Evolutionary conservation across 2,888 invertebrate genomes (phyloP), one percentile per base, ranked within the genome.

Genomic region (Thumatha senex): DNA sequence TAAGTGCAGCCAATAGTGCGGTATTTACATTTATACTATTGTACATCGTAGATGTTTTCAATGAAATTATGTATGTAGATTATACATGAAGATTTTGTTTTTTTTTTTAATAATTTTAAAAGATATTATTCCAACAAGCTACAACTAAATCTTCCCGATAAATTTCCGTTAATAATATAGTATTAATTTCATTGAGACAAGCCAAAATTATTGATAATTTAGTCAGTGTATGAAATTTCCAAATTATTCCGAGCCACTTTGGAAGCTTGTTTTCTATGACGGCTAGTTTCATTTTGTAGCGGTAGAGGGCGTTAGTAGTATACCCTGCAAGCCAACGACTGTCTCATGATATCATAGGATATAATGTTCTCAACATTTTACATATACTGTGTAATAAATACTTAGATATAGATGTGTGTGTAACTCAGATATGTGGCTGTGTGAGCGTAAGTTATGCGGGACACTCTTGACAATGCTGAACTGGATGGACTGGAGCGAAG

Each of bases 211-310:
- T 54, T 51, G 40, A 63, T 56, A 57, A 48, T 51, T 58, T 55
- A 49, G 47, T 46, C 53, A 54, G 52, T 54, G 38, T 56, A 42
- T 53, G 46, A 46, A 64, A 63, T 64, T 74, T 75, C 57, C 61
- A 71, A 68, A 72, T 70, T 66, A 61, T 74, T 84, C 84, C 83
- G 83, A 84, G 84, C 85, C 84, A 84, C 58, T 76, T 72, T 79
- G 63, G 70, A 63, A 72, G 51, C 24, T 67, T 64, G 54, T 63
- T 69, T 71, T 72, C 67, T 70, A 61, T 68, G 67, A 65, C 52
- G 71, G 74, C 64, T 71, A 72, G 63, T 69, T 71, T 67, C 52
- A 58, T 65, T 64, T 63, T 51, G 57, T 61, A 59, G 60, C 51
- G 24, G 39, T 64, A 63, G 56, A 58, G 56, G 67, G 62, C 43